Evolutionary conservation across 2,888 invertebrate species (phyloP).

Genomic region (Alloplasta piceator): DNA sequence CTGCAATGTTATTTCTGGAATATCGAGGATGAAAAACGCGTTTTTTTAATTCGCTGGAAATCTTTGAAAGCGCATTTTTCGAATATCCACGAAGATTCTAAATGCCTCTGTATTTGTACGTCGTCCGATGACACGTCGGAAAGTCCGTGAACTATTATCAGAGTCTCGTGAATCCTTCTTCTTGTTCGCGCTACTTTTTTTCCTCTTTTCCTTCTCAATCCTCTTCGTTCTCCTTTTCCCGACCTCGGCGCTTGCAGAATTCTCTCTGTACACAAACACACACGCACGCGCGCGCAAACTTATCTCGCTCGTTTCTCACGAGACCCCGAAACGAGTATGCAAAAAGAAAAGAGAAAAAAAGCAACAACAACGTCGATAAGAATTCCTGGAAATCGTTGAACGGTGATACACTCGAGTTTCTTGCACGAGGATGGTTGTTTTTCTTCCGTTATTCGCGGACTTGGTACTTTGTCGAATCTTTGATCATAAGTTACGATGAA

Average conservation of each 20-base stretch:
- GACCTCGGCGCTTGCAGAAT: not conserved
- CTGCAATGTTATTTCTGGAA: too few relatives aligned
- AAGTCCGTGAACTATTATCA: slow-evolving; percentile 54
- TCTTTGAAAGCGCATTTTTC: too few relatives aligned
- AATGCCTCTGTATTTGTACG: slow-evolving; percentile 38
- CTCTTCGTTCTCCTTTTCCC: slow-evolving; percentile 14
- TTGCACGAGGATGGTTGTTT: not conserved
- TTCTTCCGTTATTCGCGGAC: slow-evolving; percentile 3
- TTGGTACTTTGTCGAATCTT: slow-evolving; percentile 33
- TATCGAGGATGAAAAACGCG: too few relatives aligned
- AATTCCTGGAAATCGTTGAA: not conserved
- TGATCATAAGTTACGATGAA: slow-evolving; percentile 13
- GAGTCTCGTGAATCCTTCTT: not conserved
- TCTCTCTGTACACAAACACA: not conserved
- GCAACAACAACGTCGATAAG: not conserved
- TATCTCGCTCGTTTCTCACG: slow-evolving; percentile 16
- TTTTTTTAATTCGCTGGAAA: too few relatives aligned
- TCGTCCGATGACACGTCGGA: slow-evolving; percentile 35
- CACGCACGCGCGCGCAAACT: too few relatives aligned
- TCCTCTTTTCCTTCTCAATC: slow-evolving; percentile 14
- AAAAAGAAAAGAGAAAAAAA: slow-evolving; percentile 12
- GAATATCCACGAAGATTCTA: not conserved
- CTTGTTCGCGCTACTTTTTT: slow-evolving; percentile 11
- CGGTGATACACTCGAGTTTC: slow-evolving; percentile 7
- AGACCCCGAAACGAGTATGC: slow-evolving; percentile 34